Evolutionary conservation across 1,140 invertebrate species (phyloP), one percentile per base, ranked within the genome.

Genomic region (Zeugodacus cucurbitae): DNA sequence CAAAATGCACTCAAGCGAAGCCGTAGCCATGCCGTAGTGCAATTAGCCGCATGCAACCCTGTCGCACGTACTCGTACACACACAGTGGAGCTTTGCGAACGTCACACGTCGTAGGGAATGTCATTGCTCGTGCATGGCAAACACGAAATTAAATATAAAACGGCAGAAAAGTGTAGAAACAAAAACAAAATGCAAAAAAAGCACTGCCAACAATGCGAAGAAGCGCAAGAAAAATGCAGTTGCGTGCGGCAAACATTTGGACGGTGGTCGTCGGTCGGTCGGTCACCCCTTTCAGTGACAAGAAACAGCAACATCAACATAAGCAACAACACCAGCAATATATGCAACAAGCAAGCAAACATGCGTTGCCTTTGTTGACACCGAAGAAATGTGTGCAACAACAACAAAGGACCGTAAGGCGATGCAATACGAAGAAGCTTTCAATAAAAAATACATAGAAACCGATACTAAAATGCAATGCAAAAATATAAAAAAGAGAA

Each of bases 11-110:
- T 48, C 74, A n/a, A 48, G 74, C 44, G 74, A 82, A 82, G 74
- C 74, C 74, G 74, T 48, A 82, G 29, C 48, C n/a, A 26, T 87
- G 58, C 54, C 57, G 54, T 59, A 87, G 20, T 87, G 85, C 85
- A 87, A 59, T 62, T 58, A 87, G 58, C 10, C 54, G 20, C 58
- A 87, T 58, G 54, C 54, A 87, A 59, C 85, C 57, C 57, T 87
- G 37, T 57, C 7, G 78, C 22, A 78, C 78, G 48, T 3, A 85
- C 78, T 48, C 20, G 17, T 29, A 86, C 3, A 34, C 44, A 58
- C 37, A 86, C 85, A 58, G 37, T 59, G 26, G 57, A 59, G 57
- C 37, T 37, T 59, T 59, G 22, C 29, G n/a, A 10, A 48, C n/a
- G n/a, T 48, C 37, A 82, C 74, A 82, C 48, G n/a, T 1, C 48